Evolutionary conservation across 1,140 invertebrate genomes (phyloP), one percentile per base, ranked within the genome.

Genomic region (Helicoverpa armigera): DNA sequence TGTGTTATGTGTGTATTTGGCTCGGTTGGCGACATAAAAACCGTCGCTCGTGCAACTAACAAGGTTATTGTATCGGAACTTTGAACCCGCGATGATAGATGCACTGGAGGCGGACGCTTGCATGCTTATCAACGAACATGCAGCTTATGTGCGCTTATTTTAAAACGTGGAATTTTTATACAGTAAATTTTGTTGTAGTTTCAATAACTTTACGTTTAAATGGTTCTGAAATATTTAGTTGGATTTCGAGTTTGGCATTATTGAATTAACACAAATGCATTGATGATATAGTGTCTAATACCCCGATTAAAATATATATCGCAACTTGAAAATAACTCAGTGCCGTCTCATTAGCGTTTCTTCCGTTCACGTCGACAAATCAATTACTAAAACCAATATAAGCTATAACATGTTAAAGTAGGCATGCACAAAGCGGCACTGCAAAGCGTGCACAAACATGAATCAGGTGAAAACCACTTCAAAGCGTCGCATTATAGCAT

Each of bases 81-180:
- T 90, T 91, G 90, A 89, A 90, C 90, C 87, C 85, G 75, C 72
- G 73, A 89, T 90, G 90, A 91, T 92, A 94, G 92, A 91, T 89
- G 89, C 79, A 76, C 82, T 83, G 78, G 81, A 82, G 80, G 83
- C 82, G 86, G 81, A 86, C 85, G 86, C 80, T 84, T 83, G 85
- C 89, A 89, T 88, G 89, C 76, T 83, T 79, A 79, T 79, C 67
- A 72, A 72, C 35, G 7, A 50, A 43, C 73, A 61, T 75, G 35
- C 58, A 18, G 54, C 43, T 60, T 60, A 2, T 60, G 18, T 23
- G 11, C 12, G 14, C 4, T 50, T 75, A 60, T 75, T 31, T 53
- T 69, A 18, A 69, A 50, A 51, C 16, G 43, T 43, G n/a, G 7
- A 16, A 0, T 51, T 43, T 23, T 69, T 12, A 5, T 63, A 35